Conservation (phyloP, 2,888 invertebrate genomes). For the Drosophila lacicola region DNA sequence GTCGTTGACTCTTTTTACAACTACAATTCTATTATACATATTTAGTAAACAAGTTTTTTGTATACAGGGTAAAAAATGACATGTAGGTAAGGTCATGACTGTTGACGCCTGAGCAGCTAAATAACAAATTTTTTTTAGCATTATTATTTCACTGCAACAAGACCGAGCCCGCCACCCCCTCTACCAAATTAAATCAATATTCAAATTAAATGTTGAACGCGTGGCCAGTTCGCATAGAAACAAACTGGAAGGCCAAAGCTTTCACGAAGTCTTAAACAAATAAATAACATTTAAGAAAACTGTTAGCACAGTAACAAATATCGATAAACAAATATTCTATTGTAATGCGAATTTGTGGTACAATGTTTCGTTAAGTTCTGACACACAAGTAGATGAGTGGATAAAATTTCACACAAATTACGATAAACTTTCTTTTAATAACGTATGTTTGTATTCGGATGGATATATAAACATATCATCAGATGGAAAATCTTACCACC, state of each 20-base stretch:
- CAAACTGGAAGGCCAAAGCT: too few relatives aligned
- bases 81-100: slow-evolving; percentile 9
- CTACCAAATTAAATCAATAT: slow-evolving; percentile 14
- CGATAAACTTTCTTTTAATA: slow-evolving; percentile 20
- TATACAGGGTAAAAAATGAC: background rate
- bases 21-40: too few relatives aligned
- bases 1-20: too few relatives aligned
- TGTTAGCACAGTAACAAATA: background rate
- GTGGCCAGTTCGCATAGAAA: too few relatives aligned
- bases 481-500: slow-evolving; percentile 37
- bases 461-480: background rate
- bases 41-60: background rate
- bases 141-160: background rate
- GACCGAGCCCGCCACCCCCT: background rate
- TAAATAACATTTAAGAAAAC: background rate
- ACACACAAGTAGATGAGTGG: background rate
- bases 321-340: slow-evolving; percentile 2
- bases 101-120: slow-evolving; percentile 1
- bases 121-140: background rate
- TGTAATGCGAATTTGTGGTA: background rate
- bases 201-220: background rate
- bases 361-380: background rate
- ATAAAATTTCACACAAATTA: background rate
- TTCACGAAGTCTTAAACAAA: background rate
- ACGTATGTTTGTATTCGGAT: background rate